These are phyloP conservation scores for Coracias cyanogaster DNA, from an alignment of 2,797 vertebrate genomes.

Conservation along the genomic window DNA sequence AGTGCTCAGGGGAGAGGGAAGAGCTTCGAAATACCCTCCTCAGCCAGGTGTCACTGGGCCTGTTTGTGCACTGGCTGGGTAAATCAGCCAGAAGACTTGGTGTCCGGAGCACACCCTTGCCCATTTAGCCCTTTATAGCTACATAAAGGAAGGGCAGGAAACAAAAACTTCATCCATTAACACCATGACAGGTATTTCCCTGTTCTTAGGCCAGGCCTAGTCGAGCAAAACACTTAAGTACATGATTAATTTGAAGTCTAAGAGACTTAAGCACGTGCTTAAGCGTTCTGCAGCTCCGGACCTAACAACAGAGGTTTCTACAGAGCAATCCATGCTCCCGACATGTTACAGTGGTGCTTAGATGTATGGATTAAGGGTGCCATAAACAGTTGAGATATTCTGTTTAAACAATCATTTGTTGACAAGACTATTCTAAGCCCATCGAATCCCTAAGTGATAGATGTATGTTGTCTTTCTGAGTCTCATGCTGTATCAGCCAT, in stretches of 20 bases:
- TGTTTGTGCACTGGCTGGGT: not conserved
- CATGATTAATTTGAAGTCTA: constrained; percentile 72
- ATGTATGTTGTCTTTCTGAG: constrained; percentile 72
- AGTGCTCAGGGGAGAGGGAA: not conserved
- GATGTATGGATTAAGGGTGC: constrained; percentile 66
- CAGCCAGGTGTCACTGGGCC: not conserved
- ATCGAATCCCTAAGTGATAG: constrained; percentile 75
- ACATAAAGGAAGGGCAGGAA: constrained; percentile 32
- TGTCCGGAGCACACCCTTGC: not conserved
- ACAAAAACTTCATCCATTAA: constrained; percentile 63
- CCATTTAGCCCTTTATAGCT: not conserved
- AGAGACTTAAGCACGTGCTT: constrained; percentile 67
- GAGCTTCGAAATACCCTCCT: not conserved
- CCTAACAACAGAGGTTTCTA: constrained; percentile 58
- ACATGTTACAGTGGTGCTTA: constrained; percentile 19
- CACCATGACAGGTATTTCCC: constrained; percentile 36
- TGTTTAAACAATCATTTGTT: constrained; percentile 76
- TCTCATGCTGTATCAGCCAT: constrained; percentile 69
- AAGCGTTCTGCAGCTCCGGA: constrained; percentile 22
- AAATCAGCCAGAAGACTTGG: not conserved
- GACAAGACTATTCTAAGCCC: constrained; percentile 77
- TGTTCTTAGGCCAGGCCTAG: not conserved
- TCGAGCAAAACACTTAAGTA: constrained; percentile 28
- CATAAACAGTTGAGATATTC: constrained; percentile 71
- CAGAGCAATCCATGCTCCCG: not conserved